Conservation (phyloP, 2,797 vertebrate genomes). For the Helostoma temminkii region DNA sequence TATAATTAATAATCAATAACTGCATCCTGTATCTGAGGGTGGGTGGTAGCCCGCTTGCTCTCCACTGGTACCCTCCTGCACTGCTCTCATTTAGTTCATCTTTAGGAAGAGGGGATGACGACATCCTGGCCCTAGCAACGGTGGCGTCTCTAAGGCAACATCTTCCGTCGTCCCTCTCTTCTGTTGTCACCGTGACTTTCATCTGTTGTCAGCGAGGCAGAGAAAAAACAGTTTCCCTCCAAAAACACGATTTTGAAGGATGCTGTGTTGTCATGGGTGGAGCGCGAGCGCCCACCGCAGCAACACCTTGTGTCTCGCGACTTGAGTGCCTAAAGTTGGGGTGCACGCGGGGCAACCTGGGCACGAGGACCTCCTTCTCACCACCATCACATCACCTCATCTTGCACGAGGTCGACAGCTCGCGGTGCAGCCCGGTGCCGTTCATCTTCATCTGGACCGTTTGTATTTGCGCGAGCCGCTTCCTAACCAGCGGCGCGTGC, state of each 20-base stretch:
- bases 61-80: neutral
- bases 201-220: constrained; percentile 33
- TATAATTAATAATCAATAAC: too few species aligned
- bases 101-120: constrained; percentile 60
- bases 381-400: neutral
- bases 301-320: constrained; percentile 18
- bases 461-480: neutral
- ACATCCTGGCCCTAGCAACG: constrained; percentile 82
- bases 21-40: neutral
- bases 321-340: constrained; percentile 47
- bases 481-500: constrained; percentile 24
- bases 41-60: neutral
- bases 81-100: constrained; percentile 11
- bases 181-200: constrained; percentile 46
- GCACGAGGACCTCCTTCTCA: constrained; percentile 8
- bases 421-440: neutral
- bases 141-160: constrained; percentile 84
- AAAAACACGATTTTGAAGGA: constrained; percentile 3
- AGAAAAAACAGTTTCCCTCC: neutral
- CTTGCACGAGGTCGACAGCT: neutral
- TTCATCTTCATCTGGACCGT: constrained; percentile 4
- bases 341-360: constrained; percentile 30
- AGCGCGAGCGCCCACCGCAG: constrained; percentile 16
- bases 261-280: constrained; percentile 31
- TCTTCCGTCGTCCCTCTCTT: constrained; percentile 60